Evolutionary conservation across 2,113 vertebrate genomes (phyloP).

Genomic region (Chaetodon auriga): DNA sequence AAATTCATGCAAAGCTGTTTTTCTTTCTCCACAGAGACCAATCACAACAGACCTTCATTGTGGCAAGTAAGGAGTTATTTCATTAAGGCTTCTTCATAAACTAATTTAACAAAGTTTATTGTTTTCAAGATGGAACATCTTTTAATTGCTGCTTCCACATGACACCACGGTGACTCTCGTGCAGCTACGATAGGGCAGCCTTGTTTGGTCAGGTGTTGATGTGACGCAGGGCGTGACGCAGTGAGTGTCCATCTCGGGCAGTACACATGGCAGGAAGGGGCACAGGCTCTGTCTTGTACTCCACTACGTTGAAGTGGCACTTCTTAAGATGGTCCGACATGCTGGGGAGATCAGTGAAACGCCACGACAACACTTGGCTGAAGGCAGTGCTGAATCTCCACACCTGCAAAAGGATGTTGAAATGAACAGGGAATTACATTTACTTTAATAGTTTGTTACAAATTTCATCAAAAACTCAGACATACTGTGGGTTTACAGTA

Average conservation of each 20-base stretch:
- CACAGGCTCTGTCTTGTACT: constrained; percentile 92
- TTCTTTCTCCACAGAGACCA: constrained; percentile 12
- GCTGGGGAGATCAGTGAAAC: constrained; percentile 93
- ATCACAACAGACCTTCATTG: constrained; percentile 75
- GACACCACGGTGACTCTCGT: constrained; percentile 88
- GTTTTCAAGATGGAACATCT: constrained; percentile 86
- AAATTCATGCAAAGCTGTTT: constrained; percentile 74
- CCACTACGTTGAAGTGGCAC: constrained; percentile 92
- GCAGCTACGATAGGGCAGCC: constrained; percentile 82
- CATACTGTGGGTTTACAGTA: not conserved
- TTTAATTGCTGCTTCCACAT: constrained; percentile 82
- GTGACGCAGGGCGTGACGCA: constrained; percentile 88
- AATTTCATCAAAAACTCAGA: not conserved
- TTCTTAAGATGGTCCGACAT: constrained; percentile 97
- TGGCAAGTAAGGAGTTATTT: constrained; percentile 86
- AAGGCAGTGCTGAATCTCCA: constrained; percentile 99
- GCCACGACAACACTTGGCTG: constrained; percentile 93
- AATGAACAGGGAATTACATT: not conserved
- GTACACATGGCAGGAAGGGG: constrained; percentile 97
- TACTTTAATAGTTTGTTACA: not conserved
- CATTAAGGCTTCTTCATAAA: constrained; percentile 88
- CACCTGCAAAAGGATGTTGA: constrained; percentile 83
- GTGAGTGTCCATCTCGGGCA: constrained; percentile 90
- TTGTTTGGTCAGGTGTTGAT: constrained; percentile 81
- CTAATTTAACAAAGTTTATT: constrained; percentile 78